Evolutionary conservation across 2,113 vertebrate genomes (phyloP).

Genomic region (Aplodontia rufa): DNA sequence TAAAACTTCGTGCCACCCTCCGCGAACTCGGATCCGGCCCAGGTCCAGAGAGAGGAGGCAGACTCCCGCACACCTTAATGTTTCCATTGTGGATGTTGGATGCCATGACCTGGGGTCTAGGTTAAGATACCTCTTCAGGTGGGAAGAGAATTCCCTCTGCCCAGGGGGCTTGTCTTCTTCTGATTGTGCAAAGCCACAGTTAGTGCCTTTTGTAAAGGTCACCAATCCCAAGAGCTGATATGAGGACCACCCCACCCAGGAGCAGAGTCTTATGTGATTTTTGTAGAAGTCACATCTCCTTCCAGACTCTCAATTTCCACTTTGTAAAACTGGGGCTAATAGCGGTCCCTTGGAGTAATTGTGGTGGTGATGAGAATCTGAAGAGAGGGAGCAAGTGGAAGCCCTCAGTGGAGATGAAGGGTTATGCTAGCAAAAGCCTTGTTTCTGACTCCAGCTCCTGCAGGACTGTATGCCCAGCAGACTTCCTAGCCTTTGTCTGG

Average conservation of each 20-base stretch:
- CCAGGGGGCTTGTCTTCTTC: fast-evolving
- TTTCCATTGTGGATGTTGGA: background rate
- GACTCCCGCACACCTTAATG: background rate
- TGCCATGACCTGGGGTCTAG: background rate
- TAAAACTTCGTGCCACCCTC: background rate
- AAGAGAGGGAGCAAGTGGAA: background rate
- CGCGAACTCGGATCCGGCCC: background rate
- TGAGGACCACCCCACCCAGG: background rate
- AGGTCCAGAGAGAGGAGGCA: background rate
- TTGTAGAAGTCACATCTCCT: background rate
- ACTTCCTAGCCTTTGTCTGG: background rate
- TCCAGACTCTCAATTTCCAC: background rate
- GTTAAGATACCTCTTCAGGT: background rate
- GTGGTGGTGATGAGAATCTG: background rate
- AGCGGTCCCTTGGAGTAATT: background rate
- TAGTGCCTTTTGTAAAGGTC: background rate
- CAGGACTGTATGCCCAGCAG: fast-evolving
- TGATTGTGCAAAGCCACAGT: fast-evolving
- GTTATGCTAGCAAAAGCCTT: background rate
- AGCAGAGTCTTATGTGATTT: background rate
- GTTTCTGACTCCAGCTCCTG: background rate
- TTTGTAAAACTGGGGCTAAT: background rate
- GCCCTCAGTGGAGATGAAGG: background rate
- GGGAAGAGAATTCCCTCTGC: background rate
- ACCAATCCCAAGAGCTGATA: fast-evolving